Percentiles rank a stretch among this genome's conserved stretches.
Evolutionary conservation across 2,113 vertebrate genomes (phyloP).

Genomic region (Nerophis lumbriciformis): DNA sequence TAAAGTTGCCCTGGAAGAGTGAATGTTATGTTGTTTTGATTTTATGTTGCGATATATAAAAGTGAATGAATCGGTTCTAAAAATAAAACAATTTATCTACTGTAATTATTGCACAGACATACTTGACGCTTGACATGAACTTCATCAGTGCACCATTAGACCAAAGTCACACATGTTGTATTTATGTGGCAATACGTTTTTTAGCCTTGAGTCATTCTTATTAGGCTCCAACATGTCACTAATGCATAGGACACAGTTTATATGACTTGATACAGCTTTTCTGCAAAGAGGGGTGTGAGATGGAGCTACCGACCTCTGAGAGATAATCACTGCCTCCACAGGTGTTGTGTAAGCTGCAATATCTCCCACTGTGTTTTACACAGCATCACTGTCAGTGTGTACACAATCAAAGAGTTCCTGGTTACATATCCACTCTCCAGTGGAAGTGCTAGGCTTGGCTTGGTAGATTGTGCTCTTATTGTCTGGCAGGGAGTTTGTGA

Average conservation of each 20-base stretch:
- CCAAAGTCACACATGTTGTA: background rate
- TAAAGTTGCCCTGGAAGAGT: too few relatives aligned
- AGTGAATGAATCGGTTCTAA: too few relatives aligned
- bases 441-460: conserved; percentile 22
- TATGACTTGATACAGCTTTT: conserved; percentile 35
- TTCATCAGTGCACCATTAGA: background rate
- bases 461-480: conserved; percentile 18
- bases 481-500: conserved; percentile 29
- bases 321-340: conserved; percentile 50
- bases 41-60: too few relatives aligned
- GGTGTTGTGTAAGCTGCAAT: conserved; percentile 23
- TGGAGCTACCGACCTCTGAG: conserved; percentile 40
- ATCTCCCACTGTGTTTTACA: conserved; percentile 21
- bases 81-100: too few relatives aligned
- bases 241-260: conserved; percentile 11
- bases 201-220: background rate
- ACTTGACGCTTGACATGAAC: background rate
- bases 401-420: conserved; percentile 34
- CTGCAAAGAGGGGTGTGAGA: conserved; percentile 20
- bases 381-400: conserved; percentile 24
- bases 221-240: background rate
- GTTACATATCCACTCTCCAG: conserved; percentile 15
- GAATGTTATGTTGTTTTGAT: too few relatives aligned
- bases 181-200: background rate
- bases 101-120: background rate